Evolutionary conservation across 92 coral and sea anemone species (phyloP), one percentile per base, ranked within the genome.

Genomic region (Porites lobata): DNA sequence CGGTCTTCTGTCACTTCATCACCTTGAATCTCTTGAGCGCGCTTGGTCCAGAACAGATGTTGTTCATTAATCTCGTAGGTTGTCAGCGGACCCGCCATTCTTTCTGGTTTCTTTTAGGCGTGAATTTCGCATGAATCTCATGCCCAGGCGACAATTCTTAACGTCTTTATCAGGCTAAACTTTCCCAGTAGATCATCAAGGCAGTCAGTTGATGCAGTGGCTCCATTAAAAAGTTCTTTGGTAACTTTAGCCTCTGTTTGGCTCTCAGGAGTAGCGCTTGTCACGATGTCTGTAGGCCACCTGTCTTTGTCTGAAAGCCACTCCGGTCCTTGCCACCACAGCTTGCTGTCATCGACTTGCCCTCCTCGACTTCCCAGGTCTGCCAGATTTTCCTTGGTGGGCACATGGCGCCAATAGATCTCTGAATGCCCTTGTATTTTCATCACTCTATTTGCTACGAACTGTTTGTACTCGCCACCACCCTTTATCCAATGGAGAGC

Each of bases 261-360:
- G 59, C 56, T 50, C 57, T 84, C 72, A 64, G 72, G 58, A 20
- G 72, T 73, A n/a, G 88, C 81, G 29, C 10, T 50, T 50, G 79
- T 62, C 77, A 69, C 86, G 38, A 70, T 22, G 70, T 87, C 56
- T 7, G 82, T 66, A 29, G 81, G 91, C 82, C 81, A 87, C 15
- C 53, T 50, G 1, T 67, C 52, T 43, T 47, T 24, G 22, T 79
- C 65, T 14, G 73, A 20, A 14, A 87, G 79, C 91, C 91, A 72
- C 38, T 32, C 80, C 17, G 86, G 86, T 15, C 77, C 89, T 50
- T 77, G 58, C 86, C 86, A 87, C 80, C 80, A 87, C 59, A 87
- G 76, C 62, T 79, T 22, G 14, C 17, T 32, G 24, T 59, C 59
- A 17, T 32, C 43, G 14, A 87, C 91, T 65, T 14, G 12, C 50